phyloP scores from a whole-genome alignment of 2,797 vertebrate species.

The Xiphophorus birchmanni region DNA sequence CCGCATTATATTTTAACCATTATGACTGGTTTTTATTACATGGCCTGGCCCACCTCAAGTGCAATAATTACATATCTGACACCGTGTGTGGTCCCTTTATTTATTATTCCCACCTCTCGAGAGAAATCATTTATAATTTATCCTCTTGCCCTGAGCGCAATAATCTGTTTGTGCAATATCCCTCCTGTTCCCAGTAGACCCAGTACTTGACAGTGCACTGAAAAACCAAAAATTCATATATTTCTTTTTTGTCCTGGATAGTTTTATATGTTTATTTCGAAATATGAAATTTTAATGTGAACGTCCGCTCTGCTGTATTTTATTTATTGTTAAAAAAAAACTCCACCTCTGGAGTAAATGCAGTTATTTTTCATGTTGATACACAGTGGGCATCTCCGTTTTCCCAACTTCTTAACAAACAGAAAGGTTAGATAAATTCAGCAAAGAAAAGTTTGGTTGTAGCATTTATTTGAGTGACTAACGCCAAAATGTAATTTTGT shows the following conservation, averaged over 20 bases:
- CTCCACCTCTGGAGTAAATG: not conserved
- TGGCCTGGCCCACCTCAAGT: slow-evolving; percentile 5
- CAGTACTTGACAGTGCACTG: not conserved
- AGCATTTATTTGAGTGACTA: not conserved
- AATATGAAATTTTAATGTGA: not conserved
- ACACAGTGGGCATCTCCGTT: not conserved
- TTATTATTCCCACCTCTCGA: slow-evolving; percentile 9
- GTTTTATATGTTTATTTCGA: not conserved
- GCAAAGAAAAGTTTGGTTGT: not conserved
- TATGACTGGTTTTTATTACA: slow-evolving; percentile 15
- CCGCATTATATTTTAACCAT: slow-evolving; percentile 9
- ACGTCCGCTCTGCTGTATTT: not conserved
- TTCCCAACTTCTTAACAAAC: not conserved
- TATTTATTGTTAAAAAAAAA: not conserved
- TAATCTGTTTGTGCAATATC: slow-evolving; percentile 9
- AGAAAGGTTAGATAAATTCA: not conserved
- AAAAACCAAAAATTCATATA: not conserved
- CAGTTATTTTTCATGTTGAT: not conserved
- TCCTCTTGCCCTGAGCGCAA: slow-evolving; percentile 5
- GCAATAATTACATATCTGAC: slow-evolving; percentile 14
- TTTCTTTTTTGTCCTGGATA: not conserved
- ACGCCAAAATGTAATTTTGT: not conserved
- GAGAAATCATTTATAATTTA: slow-evolving; percentile 20
- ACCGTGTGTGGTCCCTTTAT: slow-evolving; percentile 10
- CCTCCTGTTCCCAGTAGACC: slow-evolving; percentile 2